Evolutionary conservation across 2,113 vertebrate species (phyloP).

Genomic region (Ivindomyrus marchei): DNA sequence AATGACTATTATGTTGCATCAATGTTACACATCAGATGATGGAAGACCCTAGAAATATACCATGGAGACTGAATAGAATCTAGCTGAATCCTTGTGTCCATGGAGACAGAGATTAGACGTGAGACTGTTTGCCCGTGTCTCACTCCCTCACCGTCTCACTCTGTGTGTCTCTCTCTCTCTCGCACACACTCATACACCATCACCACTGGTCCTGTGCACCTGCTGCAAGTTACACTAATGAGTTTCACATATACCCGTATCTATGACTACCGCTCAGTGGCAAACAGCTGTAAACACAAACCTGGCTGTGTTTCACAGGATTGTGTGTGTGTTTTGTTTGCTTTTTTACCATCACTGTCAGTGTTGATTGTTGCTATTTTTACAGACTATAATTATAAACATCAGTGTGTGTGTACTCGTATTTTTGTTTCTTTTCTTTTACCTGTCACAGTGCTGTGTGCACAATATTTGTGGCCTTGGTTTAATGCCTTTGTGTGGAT

Average conservation of each 20-base stretch:
- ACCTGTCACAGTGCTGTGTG: not conserved
- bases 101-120: slow-evolving; percentile 2
- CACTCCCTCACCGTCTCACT: not conserved
- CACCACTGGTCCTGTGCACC: not conserved
- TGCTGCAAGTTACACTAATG: slow-evolving; percentile 13
- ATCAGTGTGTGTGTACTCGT: not conserved
- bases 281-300: not conserved
- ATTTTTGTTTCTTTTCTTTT: not conserved
- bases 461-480: not conserved
- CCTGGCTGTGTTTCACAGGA: not conserved
- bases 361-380: no score
- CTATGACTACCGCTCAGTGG: slow-evolving; percentile 10
- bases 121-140: not conserved
- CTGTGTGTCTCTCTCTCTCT: not conserved
- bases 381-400: not conserved
- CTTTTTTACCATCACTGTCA: not conserved
- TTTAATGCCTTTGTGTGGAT: not conserved
- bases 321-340: not conserved
- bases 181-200: not conserved
- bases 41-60: not conserved
- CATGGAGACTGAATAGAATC: not conserved
- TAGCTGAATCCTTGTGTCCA: not conserved
- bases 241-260: slow-evolving; percentile 10
- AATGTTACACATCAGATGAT: not conserved
- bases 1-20: not conserved